Base-by-base conservation (phyloP, 2,888 invertebrate species). In the Mamestra brassicae region DNA sequence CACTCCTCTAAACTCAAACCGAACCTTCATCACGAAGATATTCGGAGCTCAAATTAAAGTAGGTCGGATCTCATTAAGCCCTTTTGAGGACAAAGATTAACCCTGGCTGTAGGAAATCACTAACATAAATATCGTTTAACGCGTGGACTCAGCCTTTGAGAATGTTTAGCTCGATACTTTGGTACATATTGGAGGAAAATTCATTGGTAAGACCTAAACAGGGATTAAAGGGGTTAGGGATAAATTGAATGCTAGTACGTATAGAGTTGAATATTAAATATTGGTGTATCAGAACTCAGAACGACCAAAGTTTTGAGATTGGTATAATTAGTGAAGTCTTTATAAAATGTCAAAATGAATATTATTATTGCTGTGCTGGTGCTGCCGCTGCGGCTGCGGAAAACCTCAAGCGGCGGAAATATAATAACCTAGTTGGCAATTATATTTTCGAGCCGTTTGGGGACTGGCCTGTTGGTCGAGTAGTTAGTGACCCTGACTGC, bases 21-120 rank as follows among this genome's bases (percentile, higher is more conserved):
- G 42, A 64, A 73, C 83, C 81, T 79, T 67, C 78, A 60, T 85
- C 76, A 80, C 74, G 62, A 78, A 83, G 74, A 83, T 83, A 81
- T 83, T 83, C 71, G 57, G 71, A 64, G 47, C 78, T 52, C 75
- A 76, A 85, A 85, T 86, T 83, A 76, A 81, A 85, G 71, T 74
- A 70, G 81, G 79, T 72, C 65, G 71, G 79, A 78, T 72, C 85
- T 85, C 79, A 83, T 87, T 87, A 78, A 79, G 64, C 78, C 85
- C 64, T 76, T 85, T 81, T 78, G 70, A 76, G 78, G 82, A 87
- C 77, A 84, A 80, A 80, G 79, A 87, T 87, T 85, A 82, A 80
- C 68, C 71, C 71, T 61, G 63, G 36, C 66, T 85, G 71, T 71
- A 71, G 76, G 47, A 74, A 81, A 85, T 76, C 79, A 76, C 63